phyloP scores from a whole-genome alignment of 2,797 vertebrate species.

The Knipowitschia caucasica region DNA sequence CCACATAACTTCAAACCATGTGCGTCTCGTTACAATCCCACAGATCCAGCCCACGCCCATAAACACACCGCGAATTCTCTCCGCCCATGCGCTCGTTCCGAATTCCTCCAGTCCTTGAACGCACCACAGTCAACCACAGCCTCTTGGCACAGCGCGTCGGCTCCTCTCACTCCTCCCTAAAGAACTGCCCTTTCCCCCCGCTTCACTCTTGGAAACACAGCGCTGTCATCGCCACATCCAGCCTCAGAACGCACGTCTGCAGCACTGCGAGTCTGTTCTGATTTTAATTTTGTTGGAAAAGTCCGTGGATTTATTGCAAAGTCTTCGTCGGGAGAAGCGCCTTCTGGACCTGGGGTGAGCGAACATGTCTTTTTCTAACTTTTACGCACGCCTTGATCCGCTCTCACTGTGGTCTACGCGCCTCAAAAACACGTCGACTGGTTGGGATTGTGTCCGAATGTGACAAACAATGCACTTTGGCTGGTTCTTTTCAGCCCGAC shows the following conservation, averaged over 20 bases:
- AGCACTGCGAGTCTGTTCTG: fast-evolving
- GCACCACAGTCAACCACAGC: slow-evolving; percentile 18
- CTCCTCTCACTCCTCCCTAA: slow-evolving; percentile 10
- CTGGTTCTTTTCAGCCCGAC: slow-evolving; percentile 17
- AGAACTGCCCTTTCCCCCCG: neutral
- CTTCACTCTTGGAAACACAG: neutral
- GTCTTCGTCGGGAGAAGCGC: slow-evolving; percentile 1
- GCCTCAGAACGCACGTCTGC: no score
- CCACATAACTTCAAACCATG: neutral
- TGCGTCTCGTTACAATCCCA: slow-evolving; percentile 1
- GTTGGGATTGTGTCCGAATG: slow-evolving; percentile 16
- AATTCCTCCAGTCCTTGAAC: slow-evolving; percentile 33
- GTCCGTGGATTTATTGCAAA: slow-evolving; percentile 6
- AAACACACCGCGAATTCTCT: neutral
- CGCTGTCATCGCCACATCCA: neutral
- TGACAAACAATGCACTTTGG: slow-evolving; percentile 24
- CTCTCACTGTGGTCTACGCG: fast-evolving
- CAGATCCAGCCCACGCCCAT: slow-evolving; percentile 25
- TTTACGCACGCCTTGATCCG: neutral
- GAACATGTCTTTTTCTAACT: slow-evolving; percentile 12
- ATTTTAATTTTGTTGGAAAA: neutral
- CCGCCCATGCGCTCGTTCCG: slow-evolving; percentile 11
- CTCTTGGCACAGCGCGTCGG: neutral
- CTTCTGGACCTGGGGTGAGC: slow-evolving; percentile 37
- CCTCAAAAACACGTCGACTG: no score